Evolutionary conservation across 2,888 invertebrate genomes (phyloP), one percentile per base, ranked within the genome.

Genomic region (Spisula solida): DNA sequence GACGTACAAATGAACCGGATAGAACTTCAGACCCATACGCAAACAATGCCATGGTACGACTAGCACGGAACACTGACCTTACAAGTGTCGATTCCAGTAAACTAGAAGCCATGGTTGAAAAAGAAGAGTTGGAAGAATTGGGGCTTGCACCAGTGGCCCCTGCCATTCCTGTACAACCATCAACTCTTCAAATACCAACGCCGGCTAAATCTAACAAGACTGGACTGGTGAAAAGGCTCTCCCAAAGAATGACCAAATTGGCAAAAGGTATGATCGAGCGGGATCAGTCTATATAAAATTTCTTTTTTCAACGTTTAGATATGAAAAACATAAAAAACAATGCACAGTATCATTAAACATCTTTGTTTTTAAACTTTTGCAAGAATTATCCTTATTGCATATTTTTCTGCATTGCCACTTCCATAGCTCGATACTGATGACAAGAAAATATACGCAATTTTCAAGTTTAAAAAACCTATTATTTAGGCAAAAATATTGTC

Each of bases 181-280:
- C 41, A 41, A 41, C 41, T 8, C 2, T 29, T 18, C 48, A 25
- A 12, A 25, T 25, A 10, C 78, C 60, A 6, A 34, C 80, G n/a
- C 4, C 48, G 12, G 34, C n/a, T 0, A 47, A 80, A n/a, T 12
- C 2, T 0, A 75, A 18, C 14, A 75, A 29, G 25, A 47, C 34
- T 75, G 51, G 75, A 47, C 70, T 83, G 29, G 83, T 75, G 18
- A 83, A 83, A 25, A 83, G 75, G 48, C 70, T 83, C 47, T 83
- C 83, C 16, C 75, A 83, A 20, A 70, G 82, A 66, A 66, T 83
- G 29, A 83, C 51, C 51, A 75, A 83, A 51, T 31, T 16, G 31
- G 31, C 8, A 34, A 75, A 75, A 34, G 75, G 75, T 75, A 75
- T 34, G 34, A 12, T 25, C 2, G n/a, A 12, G 51, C 8, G 41